Evolutionary conservation across 2,888 invertebrate species (phyloP).

Genomic region (Monochamus alternatus): DNA sequence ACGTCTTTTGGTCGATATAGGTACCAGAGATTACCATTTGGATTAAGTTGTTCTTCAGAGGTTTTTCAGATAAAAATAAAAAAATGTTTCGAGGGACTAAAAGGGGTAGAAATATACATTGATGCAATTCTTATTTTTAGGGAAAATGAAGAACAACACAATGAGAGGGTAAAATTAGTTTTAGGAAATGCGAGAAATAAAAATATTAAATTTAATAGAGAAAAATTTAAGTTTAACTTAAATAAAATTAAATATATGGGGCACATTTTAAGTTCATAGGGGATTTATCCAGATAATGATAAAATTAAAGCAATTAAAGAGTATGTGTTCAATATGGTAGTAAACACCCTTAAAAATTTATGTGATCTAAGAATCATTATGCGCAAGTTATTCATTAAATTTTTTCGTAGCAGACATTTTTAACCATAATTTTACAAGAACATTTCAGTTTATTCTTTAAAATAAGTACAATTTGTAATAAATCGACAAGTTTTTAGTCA

Average conservation of each 20-base stretch:
- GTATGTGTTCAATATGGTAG: background rate
- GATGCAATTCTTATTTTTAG: slow-evolving; percentile 32
- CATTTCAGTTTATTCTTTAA: too few relatives aligned
- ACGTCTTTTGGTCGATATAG: slow-evolving; percentile 4
- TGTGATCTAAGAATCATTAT: too few relatives aligned
- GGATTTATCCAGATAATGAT: slow-evolving; percentile 25
- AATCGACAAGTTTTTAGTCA: too few relatives aligned
- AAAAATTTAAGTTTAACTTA: slow-evolving; percentile 18
- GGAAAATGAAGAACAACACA: background rate
- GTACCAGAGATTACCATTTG: slow-evolving; percentile 11
- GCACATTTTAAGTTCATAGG: slow-evolving; percentile 22
- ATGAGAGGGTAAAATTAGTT: slow-evolving; percentile 21
- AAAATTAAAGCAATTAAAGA: slow-evolving; percentile 36
- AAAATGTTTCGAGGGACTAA: background rate
- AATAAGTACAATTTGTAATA: too few relatives aligned
- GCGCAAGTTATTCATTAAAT: too few relatives aligned
- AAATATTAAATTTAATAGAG: slow-evolving; percentile 29
- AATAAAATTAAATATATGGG: slow-evolving; percentile 28
- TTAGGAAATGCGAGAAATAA: slow-evolving; percentile 20
- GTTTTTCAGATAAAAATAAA: slow-evolving; percentile 20
- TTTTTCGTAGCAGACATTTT: too few relatives aligned
- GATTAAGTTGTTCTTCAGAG: slow-evolving; percentile 17
- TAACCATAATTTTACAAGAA: too few relatives aligned
- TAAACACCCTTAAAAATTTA: too few relatives aligned
- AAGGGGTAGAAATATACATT: background rate